Conservation (phyloP, 2,113 vertebrate species). For the Indri indri region DNA sequence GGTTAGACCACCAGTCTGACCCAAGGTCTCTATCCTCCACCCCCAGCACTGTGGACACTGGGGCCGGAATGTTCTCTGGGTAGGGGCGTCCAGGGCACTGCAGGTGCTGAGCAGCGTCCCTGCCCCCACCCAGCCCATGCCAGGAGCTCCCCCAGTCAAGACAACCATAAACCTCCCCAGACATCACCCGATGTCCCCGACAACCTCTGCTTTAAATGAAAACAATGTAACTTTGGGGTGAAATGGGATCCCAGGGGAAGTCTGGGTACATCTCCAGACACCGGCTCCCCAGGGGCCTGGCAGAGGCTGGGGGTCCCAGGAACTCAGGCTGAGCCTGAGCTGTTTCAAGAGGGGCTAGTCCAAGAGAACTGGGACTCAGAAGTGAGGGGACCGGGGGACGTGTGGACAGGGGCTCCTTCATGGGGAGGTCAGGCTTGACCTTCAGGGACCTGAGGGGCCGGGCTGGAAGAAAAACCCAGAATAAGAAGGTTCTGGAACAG, state of each 20-base stretch:
- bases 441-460: background rate
- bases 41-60: fast-evolving
- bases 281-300: background rate
- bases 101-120: background rate
- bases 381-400: background rate
- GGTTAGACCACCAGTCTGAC: too few relatives aligned
- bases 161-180: background rate
- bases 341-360: too few relatives aligned
- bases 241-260: fast-evolving
- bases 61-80: fast-evolving
- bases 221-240: background rate
- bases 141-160: background rate
- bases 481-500: background rate
- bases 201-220: background rate
- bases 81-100: fast-evolving
- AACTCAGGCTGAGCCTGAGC: background rate
- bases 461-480: background rate
- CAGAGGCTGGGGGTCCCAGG: background rate
- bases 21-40: too few relatives aligned
- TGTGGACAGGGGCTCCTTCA: background rate
- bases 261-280: too few relatives aligned
- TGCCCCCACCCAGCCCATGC: background rate
- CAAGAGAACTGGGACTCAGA: background rate
- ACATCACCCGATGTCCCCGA: background rate
- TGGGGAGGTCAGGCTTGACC: too few relatives aligned